Conservation (phyloP, 1,140 invertebrate species). For the Drosophila nigrodunni region DNA sequence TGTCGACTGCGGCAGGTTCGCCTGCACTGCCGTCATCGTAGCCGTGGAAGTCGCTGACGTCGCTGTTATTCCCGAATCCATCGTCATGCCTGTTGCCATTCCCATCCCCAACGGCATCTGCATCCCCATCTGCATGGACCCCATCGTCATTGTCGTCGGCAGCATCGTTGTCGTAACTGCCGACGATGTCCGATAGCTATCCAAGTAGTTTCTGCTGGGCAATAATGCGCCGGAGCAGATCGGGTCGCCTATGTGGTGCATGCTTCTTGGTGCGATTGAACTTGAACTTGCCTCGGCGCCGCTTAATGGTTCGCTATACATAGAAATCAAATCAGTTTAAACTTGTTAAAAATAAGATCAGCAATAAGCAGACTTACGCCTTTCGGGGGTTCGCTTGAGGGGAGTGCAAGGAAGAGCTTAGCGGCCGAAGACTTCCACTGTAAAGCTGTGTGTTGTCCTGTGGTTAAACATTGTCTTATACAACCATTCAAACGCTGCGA, state of each 20-base stretch:
- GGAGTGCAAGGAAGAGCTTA: slow-evolving; percentile 83
- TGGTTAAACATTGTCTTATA: slow-evolving; percentile 85
- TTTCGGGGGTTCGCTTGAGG: slow-evolving; percentile 79
- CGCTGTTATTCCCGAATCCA: slow-evolving; percentile 59
- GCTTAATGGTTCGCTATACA: slow-evolving; percentile 85
- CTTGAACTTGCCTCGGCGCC: slow-evolving; percentile 90
- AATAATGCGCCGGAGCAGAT: slow-evolving; percentile 84
- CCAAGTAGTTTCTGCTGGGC: slow-evolving; percentile 87
- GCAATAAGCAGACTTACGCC: slow-evolving; percentile 59
- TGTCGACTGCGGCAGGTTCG: slow-evolving; percentile 61
- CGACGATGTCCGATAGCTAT: slow-evolving; percentile 87
- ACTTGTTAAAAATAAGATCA: not conserved
- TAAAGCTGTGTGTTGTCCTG: slow-evolving; percentile 81
- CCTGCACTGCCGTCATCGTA: slow-evolving; percentile 78
- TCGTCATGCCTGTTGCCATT: slow-evolving; percentile 35
- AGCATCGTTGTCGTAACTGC: slow-evolving; percentile 81
- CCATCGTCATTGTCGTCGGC: slow-evolving; percentile 58
- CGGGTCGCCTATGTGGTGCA: slow-evolving; percentile 86
- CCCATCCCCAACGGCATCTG: slow-evolving; percentile 27
- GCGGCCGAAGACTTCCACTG: slow-evolving; percentile 84
- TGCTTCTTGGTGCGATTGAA: slow-evolving; percentile 93
- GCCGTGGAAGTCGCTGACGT: slow-evolving; percentile 74
- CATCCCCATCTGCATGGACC: slow-evolving; percentile 19
- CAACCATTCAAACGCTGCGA: slow-evolving; percentile 84
- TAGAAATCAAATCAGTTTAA: not conserved